A percentile compares a stretch with the other conserved stretches of the same genome.
Conservation (phyloP, 2,888 invertebrate species). For the Diploptera punctata region DNA sequence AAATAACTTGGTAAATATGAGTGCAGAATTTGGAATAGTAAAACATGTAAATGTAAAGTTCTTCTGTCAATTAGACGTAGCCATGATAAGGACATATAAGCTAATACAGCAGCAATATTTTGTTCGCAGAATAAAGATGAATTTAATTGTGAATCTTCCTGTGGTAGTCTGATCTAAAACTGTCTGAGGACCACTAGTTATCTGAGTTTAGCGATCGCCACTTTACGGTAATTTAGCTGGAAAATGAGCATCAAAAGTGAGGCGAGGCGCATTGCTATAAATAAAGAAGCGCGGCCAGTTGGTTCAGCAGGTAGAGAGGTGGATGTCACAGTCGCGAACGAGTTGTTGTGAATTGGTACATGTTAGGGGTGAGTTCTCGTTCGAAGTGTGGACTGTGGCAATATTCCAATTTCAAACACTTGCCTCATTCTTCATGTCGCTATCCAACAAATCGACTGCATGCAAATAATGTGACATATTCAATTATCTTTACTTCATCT, state of each 20-base stretch:
- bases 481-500: too few species aligned
- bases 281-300: neutral
- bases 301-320: neutral
- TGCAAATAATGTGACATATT: too few species aligned
- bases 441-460: too few species aligned
- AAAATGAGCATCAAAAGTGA: conserved; percentile 40
- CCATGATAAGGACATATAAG: too few species aligned
- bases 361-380: neutral
- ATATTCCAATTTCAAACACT: neutral
- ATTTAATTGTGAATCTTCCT: neutral
- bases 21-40: too few species aligned
- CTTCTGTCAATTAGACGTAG: too few species aligned
- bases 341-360: neutral
- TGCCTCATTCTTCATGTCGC: too few species aligned
- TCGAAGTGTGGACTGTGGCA: neutral
- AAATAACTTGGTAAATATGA: too few species aligned
- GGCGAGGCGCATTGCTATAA: neutral
- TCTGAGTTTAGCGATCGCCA: conserved; percentile 38
- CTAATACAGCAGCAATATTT: too few species aligned
- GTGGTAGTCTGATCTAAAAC: conserved; percentile 4
- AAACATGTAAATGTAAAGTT: too few species aligned
- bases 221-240: conserved; percentile 44
- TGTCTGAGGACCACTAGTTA: conserved; percentile 19
- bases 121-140: neutral
- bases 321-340: neutral